Percentiles rank a stretch among this genome's conserved stretches.
Conservation (phyloP, 1,140 invertebrate genomes). For the Hylaeus volcanicus region DNA sequence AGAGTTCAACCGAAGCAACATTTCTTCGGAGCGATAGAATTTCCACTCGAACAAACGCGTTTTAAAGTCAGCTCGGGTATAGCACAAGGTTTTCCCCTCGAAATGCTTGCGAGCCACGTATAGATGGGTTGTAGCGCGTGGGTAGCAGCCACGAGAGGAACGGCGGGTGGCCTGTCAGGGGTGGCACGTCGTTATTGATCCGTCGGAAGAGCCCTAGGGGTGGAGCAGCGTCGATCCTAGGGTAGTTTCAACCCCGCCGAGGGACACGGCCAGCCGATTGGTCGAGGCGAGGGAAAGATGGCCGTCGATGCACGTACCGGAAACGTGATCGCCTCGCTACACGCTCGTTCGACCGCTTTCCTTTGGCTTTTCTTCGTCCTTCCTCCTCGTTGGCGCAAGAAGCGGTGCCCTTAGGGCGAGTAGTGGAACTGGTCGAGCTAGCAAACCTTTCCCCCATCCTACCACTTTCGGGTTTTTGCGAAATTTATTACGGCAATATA, state of each 20-base stretch:
- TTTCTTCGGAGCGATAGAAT: conserved; percentile 17
- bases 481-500: conserved; percentile 82
- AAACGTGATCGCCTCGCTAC: conserved; percentile 72
- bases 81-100: conserved; percentile 1
- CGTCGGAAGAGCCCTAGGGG: conserved; percentile 60
- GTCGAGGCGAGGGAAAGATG: conserved; percentile 72
- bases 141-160: neutral
- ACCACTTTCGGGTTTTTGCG: conserved; percentile 73
- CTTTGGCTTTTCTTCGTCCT: conserved; percentile 60
- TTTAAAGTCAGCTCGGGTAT: conserved; percentile 17
- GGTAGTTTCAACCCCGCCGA: conserved; percentile 71
- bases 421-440: conserved; percentile 38
- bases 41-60: neutral
- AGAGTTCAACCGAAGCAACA: neutral
- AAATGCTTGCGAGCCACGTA: conserved; percentile 14
- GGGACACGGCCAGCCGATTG: conserved; percentile 65
- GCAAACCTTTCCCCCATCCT: conserved; percentile 41
- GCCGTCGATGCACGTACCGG: conserved; percentile 73
- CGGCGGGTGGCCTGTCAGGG: conserved; percentile 21
- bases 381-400: conserved; percentile 50
- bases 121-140: conserved; percentile 19
- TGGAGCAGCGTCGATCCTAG: conserved; percentile 63
- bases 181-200: conserved; percentile 63
- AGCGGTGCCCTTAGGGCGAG: conserved; percentile 52
- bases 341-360: conserved; percentile 64